Base-by-base conservation (phyloP, 1,140 invertebrate genomes). In the Eciton burchellii region DNA sequence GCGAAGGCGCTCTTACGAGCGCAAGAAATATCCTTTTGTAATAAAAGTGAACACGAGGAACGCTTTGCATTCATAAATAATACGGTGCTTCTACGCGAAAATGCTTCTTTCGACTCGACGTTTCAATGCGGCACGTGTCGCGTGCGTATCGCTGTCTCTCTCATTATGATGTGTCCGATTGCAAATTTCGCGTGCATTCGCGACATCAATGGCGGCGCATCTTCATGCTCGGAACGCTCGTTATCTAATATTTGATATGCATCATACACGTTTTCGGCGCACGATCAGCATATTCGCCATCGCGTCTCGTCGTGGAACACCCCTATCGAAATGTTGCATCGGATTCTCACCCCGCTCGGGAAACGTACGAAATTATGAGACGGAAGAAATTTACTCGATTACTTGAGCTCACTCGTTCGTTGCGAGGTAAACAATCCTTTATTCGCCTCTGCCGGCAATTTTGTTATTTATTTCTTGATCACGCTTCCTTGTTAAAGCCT, bases 181-280 rank as follows among this genome's bases (percentile, higher is more conserved):
- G 63, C 16, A 0, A 47, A 49, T 68, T 52, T 70, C 47, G 47
- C 14, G 24, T 43, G 19, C 45, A 24, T 45, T 66, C 16, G 16
- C 12, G 11, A 43, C n/a, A 49, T 49, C 6, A 70, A 35, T 12
- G 5, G 47, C 45, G 26, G 6, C 49, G 49, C 14, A 24, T 41
- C 41, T 72, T 4, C 8, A 9, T 26, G 41, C 35, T n/a, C 19
- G 24, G 21, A 57, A 57, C 4, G 29, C 35, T 71, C 68, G 29
- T 72, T 72, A 72, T 72, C 70, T 72, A 72, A 72, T 72, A 72
- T 52, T 35, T 72, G 14, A 41, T 41, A 72, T 19, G 68, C 41
- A 29, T 19, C 19, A 72, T 41, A 14, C n/a, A 52, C 19, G 68
- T 11, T 57, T 72, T 72, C 35, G 12, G 54, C n/a, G n/a, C n/a